Percentiles rank a stretch among this genome's conserved stretches.
These are phyloP conservation scores for Anthopleura sola DNA, from an alignment of 64 coral and sea anemone species.

Conservation along the genomic window DNA sequence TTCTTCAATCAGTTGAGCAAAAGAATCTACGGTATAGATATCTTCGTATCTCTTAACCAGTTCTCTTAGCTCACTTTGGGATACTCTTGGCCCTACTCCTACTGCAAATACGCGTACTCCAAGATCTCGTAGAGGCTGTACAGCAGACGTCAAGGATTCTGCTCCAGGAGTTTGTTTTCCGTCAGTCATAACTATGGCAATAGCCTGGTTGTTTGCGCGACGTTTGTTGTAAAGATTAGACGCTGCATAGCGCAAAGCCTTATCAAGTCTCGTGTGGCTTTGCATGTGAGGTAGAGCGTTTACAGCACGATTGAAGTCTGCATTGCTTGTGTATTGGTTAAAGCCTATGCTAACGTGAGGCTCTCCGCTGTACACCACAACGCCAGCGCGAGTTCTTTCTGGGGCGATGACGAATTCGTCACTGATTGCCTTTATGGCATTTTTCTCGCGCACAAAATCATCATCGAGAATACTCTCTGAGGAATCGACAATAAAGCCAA, in stretches of 20 bases:
- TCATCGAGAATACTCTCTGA: conserved; percentile 65
- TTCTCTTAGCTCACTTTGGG: conserved; percentile 43
- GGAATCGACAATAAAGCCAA: conserved; percentile 81
- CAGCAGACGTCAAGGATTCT: conserved; percentile 47
- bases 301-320: conserved; percentile 52
- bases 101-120: conserved; percentile 74
- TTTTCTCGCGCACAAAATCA: conserved; percentile 74
- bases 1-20: conserved; percentile 50
- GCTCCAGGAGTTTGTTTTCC: conserved; percentile 57
- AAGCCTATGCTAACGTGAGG: conserved; percentile 49
- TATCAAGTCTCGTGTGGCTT: conserved; percentile 60
- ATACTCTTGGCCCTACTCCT: conserved; percentile 57
- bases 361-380: conserved; percentile 62
- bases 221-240: conserved; percentile 41
- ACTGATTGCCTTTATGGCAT: conserved; percentile 57
- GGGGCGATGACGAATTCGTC: conserved; percentile 48
- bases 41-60: conserved; percentile 40
- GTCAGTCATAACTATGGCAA: conserved; percentile 75
- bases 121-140: conserved; percentile 43
- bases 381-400: conserved; percentile 52
- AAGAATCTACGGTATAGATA: conserved; percentile 61
- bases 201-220: conserved; percentile 27
- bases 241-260: conserved; percentile 69
- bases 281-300: conserved; percentile 49
- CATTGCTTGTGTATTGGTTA: conserved; percentile 17